A percentile compares a stretch with the other conserved stretches of the same genome.
Conservation (phyloP, 2,888 invertebrate species). For the Cosmia trapezina region DNA sequence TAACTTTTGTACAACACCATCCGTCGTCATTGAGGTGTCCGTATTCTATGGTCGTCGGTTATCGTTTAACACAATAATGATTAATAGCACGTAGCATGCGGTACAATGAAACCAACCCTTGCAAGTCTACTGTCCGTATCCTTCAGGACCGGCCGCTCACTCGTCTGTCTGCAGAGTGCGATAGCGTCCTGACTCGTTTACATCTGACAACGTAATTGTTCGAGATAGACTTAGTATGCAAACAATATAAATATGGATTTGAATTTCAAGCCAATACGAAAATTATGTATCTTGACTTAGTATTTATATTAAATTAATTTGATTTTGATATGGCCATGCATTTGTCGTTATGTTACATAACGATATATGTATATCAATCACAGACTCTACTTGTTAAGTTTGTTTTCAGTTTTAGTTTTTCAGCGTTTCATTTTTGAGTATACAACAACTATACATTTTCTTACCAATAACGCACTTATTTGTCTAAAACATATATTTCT, state of each 20-base stretch:
- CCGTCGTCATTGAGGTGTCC: slow-evolving; percentile 77
- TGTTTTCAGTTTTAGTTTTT: slow-evolving; percentile 79
- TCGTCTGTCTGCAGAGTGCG: slow-evolving; percentile 43
- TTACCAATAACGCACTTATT: slow-evolving; percentile 87
- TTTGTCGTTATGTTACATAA: slow-evolving; percentile 83
- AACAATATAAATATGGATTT: slow-evolving; percentile 73
- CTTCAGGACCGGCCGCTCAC: slow-evolving; percentile 15
- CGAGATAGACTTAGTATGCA: slow-evolving; percentile 74
- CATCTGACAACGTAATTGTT: slow-evolving; percentile 72
- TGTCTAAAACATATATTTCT: slow-evolving; percentile 87
- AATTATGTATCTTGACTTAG: slow-evolving; percentile 76
- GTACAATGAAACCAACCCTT: slow-evolving; percentile 86
- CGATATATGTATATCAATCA: slow-evolving; percentile 89
- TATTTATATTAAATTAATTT: slow-evolving; percentile 84
- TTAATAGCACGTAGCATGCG: slow-evolving; percentile 83
- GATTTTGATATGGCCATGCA: slow-evolving; percentile 89
- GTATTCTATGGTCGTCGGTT: slow-evolving; percentile 77
- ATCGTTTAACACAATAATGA: slow-evolving; percentile 77
- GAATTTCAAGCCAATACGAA: slow-evolving; percentile 73
- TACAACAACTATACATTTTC: slow-evolving; percentile 85
- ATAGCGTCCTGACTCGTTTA: slow-evolving; percentile 61
- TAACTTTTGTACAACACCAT: slow-evolving; percentile 86
- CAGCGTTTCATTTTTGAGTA: slow-evolving; percentile 82
- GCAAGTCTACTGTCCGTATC: slow-evolving; percentile 68
- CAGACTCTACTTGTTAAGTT: slow-evolving; percentile 84